phyloP scores from a whole-genome alignment of 2,888 invertebrate genomes.

The Drosophila histrio region DNA sequence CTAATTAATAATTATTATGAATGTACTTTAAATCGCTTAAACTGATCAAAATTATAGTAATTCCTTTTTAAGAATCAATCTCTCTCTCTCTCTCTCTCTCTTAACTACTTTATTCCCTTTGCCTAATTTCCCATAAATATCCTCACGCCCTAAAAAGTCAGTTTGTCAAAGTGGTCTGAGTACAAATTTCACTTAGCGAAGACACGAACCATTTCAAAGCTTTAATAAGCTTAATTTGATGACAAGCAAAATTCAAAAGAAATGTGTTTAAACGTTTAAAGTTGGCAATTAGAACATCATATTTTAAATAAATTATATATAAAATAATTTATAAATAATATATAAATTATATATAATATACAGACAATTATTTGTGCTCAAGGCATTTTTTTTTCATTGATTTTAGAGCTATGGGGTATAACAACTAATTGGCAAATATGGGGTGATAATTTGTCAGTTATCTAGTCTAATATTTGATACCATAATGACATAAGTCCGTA shows the following conservation, averaged over 20 bases:
- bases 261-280: not conserved
- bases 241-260: not conserved
- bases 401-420: not conserved
- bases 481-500: slow-evolving; percentile 23
- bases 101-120: too few relatives aligned
- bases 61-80: too few relatives aligned
- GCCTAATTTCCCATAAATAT: not conserved
- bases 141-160: not conserved
- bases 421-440: slow-evolving; percentile 30
- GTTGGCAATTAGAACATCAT: not conserved
- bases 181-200: slow-evolving; percentile 1
- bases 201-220: slow-evolving; percentile 18
- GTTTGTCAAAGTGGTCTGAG: not conserved
- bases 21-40: not conserved
- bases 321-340: not conserved
- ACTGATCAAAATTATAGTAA: too few relatives aligned
- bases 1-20: not conserved
- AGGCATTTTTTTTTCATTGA: not conserved
- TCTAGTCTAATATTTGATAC: slow-evolving; percentile 41
- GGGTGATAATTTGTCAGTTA: slow-evolving; percentile 40
- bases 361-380: not conserved
- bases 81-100: too few relatives aligned
- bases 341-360: not conserved
- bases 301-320: not conserved
- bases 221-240: not conserved